Evolutionary conservation across 2,113 vertebrate species (phyloP).

Genomic region (Cardinalis cardinalis): DNA sequence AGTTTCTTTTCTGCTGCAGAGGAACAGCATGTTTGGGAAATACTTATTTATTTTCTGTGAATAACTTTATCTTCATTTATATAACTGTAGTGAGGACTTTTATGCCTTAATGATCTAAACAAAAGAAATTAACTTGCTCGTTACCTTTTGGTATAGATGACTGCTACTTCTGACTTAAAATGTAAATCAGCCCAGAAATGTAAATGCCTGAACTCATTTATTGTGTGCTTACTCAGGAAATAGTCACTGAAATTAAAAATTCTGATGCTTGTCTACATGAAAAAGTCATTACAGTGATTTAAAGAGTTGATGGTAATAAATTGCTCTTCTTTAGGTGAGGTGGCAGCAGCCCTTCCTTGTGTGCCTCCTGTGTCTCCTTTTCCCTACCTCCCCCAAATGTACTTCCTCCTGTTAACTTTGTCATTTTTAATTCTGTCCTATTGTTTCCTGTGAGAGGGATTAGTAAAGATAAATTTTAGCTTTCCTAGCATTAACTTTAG

Average conservation of each 20-base stretch:
- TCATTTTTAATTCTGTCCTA: not conserved
- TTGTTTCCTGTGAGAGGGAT: constrained; percentile 25
- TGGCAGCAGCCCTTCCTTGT: accelerated
- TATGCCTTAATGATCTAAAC: not conserved
- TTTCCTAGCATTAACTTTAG: not conserved
- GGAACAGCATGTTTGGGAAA: not conserved
- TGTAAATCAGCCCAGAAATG: not conserved
- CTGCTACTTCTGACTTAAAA: not conserved
- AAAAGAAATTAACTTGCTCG: not conserved
- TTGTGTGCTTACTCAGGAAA: not conserved
- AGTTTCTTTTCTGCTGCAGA: not conserved
- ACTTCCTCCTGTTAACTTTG: not conserved
- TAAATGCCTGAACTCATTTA: not conserved
- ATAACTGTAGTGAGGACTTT: not conserved
- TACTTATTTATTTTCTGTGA: not conserved
- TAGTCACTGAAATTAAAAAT: not conserved
- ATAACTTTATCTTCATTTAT: not conserved
- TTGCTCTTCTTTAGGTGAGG: not conserved
- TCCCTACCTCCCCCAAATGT: not conserved
- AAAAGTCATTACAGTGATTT: not conserved
- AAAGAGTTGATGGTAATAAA: not conserved
- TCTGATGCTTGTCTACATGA: not conserved
- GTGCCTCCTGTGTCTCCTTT: not conserved
- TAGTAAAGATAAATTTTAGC: constrained; percentile 38
- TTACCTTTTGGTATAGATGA: not conserved